Base-by-base conservation (phyloP, 2,113 vertebrate genomes). In the Pseudorhombus dupliciocellatus region DNA sequence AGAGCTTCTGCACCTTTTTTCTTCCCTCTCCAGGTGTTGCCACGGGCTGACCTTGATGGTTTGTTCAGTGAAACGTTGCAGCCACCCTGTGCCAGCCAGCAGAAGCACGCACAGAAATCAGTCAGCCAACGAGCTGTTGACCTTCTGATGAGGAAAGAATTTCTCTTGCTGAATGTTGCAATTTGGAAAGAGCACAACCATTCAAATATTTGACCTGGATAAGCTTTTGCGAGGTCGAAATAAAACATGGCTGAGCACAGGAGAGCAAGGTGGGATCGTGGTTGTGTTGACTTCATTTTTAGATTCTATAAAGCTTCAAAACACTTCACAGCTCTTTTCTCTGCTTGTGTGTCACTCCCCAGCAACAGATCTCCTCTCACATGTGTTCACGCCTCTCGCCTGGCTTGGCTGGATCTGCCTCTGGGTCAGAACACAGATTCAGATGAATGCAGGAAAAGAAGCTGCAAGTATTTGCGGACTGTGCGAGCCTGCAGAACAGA, bases 191-290 rank as follows among this genome's bases (percentile, higher is more conserved):
- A 48, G 40, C 21, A 53, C 25, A 15, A 46, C 4, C 42, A 16
- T 18, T 46, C 42, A 18, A 64, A 59, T 53, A 18, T 48, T 57
- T 61, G 40, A 30, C 12, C 50, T 56, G 28, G 53, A 53, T 12
- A n/a, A 20, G 21, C 52, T 64, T 55, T 25, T 57, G 70, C 60
- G 22, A 46, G 48, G 21, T 53, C 61, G 54, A 37, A 66, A 70
- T 30, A 30, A 51, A 64, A 77, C 42, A 63, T 5, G 34, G 50
- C 18, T 59, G 7, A 52, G 24, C 20, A 42, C 34, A 7, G 22
- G 6, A 25, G 21, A 66, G 30, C 0, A 1, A 31, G n/a, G 16
- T 40, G 21, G 40, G 5, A 59, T 12, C 10, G 5, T 24, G 9
- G 12, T 30, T n/a, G n/a, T n/a, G n/a, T 46, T 46, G 42, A 18